Base-by-base conservation (phyloP, 2,888 invertebrate genomes). In the Liodrosophila aerea region DNA sequence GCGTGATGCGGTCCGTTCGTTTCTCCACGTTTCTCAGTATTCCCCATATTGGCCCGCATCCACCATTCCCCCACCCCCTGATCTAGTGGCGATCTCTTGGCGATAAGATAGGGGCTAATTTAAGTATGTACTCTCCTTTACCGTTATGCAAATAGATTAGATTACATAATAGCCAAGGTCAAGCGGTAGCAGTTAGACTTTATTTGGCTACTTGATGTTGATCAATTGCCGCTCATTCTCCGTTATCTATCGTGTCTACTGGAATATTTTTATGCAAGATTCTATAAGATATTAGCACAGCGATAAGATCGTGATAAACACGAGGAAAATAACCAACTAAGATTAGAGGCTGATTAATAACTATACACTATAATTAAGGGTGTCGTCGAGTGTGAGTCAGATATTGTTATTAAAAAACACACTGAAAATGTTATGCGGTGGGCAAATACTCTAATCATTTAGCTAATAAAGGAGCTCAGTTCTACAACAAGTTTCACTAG, bases 141-240 rank as follows among this genome's bases (percentile, higher is more conserved):
- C 41, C 47, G 18, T 40, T 53, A 41, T 33, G 29, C 43, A 51
- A 51, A 56, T 47, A 56, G 57, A 69, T 67, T 69, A 69, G 49
- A 37, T 52, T 40, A 16, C 30, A 39, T 43, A 45, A 22, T 3
- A 15, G 43, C 18, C 46, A 51, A 49, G 47, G 43, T 52, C 41
- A 40, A 12, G 4, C 18, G n/a, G 41, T 46, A 43, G 60, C 40
- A 7, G n/a, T n/a, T 11, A 37, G 9, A 13, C n/a, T 9, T 36
- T 11, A 2, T 27, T 34, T 4, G 11, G 12, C 8, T 33, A 37
- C 47, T 11, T 39, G 8, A 33, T 61, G 4, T 12, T 12, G n/a
- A 47, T 61, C 31, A 52, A 51, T 51, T 45, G 31, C 1, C n/a
- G 18, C 18, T 33, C 11, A 9, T 51, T 36, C 29, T n/a, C n/a